Conservation (phyloP, 1,140 invertebrate genomes). For the Trypoxylus dichotomus region DNA sequence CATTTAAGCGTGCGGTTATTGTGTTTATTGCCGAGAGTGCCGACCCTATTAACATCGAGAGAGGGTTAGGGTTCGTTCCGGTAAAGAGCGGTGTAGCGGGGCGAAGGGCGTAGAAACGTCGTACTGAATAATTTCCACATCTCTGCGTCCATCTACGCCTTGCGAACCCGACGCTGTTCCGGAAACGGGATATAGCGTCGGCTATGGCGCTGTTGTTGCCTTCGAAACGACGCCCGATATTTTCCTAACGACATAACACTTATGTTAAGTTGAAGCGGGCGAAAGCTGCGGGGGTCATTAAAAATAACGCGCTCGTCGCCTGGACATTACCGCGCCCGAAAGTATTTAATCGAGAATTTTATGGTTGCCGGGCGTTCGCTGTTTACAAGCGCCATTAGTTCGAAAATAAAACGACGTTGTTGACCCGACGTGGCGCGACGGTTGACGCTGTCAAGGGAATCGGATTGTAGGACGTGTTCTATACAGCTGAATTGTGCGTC, state of each 20-base stretch:
- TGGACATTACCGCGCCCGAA: conserved; percentile 21
- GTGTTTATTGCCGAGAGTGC: conserved; percentile 35
- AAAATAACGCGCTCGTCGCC: conserved; percentile 22
- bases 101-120: not conserved
- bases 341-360: conserved; percentile 27
- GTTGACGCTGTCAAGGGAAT: not conserved
- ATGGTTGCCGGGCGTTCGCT: conserved; percentile 11
- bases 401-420: conserved; percentile 23
- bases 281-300: conserved; percentile 17
- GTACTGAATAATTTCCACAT: conserved; percentile 30
- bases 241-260: conserved; percentile 27
- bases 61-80: not conserved
- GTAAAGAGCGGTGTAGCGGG: not conserved
- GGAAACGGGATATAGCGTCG: not conserved
- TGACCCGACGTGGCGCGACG: not conserved
- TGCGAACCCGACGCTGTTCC: not conserved
- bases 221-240: conserved; percentile 15
- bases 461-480: not conserved
- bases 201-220: not conserved
- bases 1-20: conserved; percentile 38
- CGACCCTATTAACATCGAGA: conserved; percentile 33
- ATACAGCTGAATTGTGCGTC: not conserved
- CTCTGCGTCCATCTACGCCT: conserved; percentile 16
- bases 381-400: conserved; percentile 25
- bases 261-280: conserved; percentile 8